phyloP scores from a whole-genome alignment of 2,888 invertebrate genomes.

The Meloe dianella region DNA sequence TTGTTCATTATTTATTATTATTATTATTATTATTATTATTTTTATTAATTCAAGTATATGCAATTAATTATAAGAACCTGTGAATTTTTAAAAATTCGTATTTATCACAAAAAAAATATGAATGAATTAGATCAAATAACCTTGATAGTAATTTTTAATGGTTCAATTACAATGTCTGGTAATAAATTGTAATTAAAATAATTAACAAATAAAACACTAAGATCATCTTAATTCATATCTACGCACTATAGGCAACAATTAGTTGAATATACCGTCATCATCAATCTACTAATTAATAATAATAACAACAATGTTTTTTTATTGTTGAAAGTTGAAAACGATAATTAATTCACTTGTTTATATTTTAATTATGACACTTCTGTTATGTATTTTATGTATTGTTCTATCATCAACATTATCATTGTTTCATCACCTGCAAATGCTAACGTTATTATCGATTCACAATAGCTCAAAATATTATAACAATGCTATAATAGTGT shows the following conservation, averaged over 20 bases:
- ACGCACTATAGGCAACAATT: not conserved
- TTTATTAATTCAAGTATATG: no score
- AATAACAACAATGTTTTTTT: not conserved
- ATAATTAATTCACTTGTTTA: slow-evolving; percentile 5
- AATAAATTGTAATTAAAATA: slow-evolving; percentile 10
- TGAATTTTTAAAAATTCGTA: not conserved
- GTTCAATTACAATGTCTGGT: not conserved
- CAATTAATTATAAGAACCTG: slow-evolving; percentile 5
- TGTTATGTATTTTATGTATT: not conserved
- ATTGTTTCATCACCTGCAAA: slow-evolving; percentile 34
- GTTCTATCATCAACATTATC: slow-evolving; percentile 15
- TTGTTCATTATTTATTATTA: not conserved
- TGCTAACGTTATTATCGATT: slow-evolving; percentile 23
- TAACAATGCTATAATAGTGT: slow-evolving; percentile 22
- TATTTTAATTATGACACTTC: not conserved
- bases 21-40: not conserved
- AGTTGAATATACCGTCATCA: not conserved
- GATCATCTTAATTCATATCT: not conserved
- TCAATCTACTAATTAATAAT: slow-evolving; percentile 5
- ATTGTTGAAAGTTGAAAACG: not conserved
- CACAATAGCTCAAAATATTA: slow-evolving; percentile 21
- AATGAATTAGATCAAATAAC: not conserved
- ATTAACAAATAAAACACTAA: not conserved
- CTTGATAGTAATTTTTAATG: not conserved
- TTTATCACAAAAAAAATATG: not conserved